Conservation (phyloP, 2,797 vertebrate genomes). For the Anguilla pacifica region DNA sequence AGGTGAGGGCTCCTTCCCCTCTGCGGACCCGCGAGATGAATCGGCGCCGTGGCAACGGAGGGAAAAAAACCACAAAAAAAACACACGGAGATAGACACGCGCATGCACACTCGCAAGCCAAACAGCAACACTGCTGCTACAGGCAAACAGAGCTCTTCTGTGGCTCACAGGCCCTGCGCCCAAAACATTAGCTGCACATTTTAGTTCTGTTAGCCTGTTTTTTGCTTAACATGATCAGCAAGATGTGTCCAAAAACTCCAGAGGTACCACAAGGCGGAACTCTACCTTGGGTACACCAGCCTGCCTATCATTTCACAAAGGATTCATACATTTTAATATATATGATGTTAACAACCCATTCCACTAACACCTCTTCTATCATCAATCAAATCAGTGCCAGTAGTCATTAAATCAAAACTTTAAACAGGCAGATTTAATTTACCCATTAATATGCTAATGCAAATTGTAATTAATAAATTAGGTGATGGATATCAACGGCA, state of each 20-base stretch:
- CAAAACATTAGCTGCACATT: background rate
- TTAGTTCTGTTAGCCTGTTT: background rate
- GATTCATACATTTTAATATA: background rate
- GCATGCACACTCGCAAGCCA: background rate
- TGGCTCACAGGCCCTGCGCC: background rate
- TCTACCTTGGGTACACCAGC: background rate
- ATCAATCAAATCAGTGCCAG: slow-evolving; percentile 71
- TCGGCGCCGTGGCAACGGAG: slow-evolving; percentile 54
- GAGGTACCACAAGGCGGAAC: background rate
- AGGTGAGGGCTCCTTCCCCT: slow-evolving; percentile 54
- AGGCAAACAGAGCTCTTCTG: background rate
- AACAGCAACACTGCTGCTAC: background rate
- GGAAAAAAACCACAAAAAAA: slow-evolving; percentile 58
- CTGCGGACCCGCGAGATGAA: slow-evolving; percentile 50
- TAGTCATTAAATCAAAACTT: slow-evolving; percentile 78
- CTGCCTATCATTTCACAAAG: background rate
- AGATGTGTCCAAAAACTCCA: background rate
- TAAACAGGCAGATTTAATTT: slow-evolving; percentile 82
- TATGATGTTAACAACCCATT: background rate
- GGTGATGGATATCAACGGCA: slow-evolving; percentile 77
- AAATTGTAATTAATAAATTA: slow-evolving; percentile 84
- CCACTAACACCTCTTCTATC: slow-evolving; percentile 62
- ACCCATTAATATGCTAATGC: slow-evolving; percentile 86
- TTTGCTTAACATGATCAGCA: background rate
- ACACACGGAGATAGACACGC: slow-evolving; percentile 63